These are phyloP conservation scores for Apodemus speciosus DNA, from an alignment of 2,113 vertebrate species.

Conservation along the genomic window DNA sequence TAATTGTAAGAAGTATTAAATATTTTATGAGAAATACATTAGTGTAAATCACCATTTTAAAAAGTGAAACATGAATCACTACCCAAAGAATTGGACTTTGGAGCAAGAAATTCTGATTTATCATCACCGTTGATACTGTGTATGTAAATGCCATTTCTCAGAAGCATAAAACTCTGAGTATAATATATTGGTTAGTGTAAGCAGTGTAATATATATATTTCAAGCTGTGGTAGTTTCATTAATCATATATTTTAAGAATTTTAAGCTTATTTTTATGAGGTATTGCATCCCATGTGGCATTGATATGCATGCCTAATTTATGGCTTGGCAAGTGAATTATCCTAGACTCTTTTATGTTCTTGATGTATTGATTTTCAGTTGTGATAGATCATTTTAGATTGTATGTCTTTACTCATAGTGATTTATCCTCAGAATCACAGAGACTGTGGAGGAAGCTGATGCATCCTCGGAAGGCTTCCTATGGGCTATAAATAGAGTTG, in stretches of 20 bases:
- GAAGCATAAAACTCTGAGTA: constrained; percentile 74
- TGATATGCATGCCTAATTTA: constrained; percentile 78
- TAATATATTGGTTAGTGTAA: constrained; percentile 79
- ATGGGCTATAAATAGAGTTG: constrained; percentile 67
- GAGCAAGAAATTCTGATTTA: constrained; percentile 77
- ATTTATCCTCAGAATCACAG: constrained; percentile 74
- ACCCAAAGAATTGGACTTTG: constrained; percentile 74
- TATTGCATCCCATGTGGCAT: constrained; percentile 66
- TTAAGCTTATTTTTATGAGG: constrained; percentile 79
- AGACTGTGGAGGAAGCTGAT: constrained; percentile 50
- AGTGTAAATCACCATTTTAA: constrained; percentile 79
- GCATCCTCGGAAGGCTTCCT: constrained; percentile 55
- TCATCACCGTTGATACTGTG: constrained; percentile 71
- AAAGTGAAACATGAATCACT: constrained; percentile 78
- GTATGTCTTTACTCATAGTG: constrained; percentile 56
- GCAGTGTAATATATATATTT: constrained; percentile 74
- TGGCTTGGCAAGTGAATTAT: constrained; percentile 78
- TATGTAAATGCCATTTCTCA: constrained; percentile 81
- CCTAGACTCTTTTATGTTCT: constrained; percentile 71
- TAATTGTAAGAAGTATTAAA: constrained; percentile 74
- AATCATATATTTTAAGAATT: constrained; percentile 79
- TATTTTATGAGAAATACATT: constrained; percentile 81
- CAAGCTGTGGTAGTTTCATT: constrained; percentile 75
- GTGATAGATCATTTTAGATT: constrained; percentile 79
- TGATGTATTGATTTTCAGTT: constrained; percentile 80